Base-by-base conservation (phyloP, 2,888 invertebrate species). In the Napeogenes sylphis region DNA sequence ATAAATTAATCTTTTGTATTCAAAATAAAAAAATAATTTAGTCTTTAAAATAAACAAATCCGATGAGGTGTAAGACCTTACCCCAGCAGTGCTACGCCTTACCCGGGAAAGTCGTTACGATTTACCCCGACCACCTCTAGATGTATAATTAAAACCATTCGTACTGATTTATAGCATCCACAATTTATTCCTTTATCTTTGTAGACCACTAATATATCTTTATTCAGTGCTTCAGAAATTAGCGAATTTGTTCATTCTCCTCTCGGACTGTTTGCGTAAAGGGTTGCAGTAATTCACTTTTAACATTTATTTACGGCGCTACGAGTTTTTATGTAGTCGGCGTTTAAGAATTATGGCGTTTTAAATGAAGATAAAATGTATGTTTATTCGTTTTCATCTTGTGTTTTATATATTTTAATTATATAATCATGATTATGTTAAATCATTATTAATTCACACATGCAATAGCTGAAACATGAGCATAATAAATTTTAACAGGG, bases 161-260 rank as follows among this genome's bases (percentile, higher is more conserved):
- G 86, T 83, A 80, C 84, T 88, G 87, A 91, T 90, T 91, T 90
- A 91, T 87, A 78, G 82, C 83, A 78, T 78, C 82, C 84, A 85
- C 85, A 89, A 89, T 89, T 89, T 88, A 89, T 88, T 88, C 85
- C 86, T 88, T 90, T 90, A 90, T 90, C 89, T 87, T 82, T 81
- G 81, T 21, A 21, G 84, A 81, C 89, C 87, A 82, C 87, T 87
- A 85, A 87, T 89, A 87, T 89, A 89, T 88, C 89, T 90, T 89
- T 85, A 88, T 88, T 86, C 83, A 82, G 81, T 75, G 70, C 75
- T 80, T 70, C 72, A 79, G 83, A 85, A 89, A 90, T 90, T 89
- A 86, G 87, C 85, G 83, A 87, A 86, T 87, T 87, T 81, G 83
- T 82, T 83, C 79, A 72, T 63, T 63, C 60, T 56, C 21, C 21